Evolutionary conservation across 2,888 invertebrate genomes (phyloP).

Genomic region (Epinotia nisella): DNA sequence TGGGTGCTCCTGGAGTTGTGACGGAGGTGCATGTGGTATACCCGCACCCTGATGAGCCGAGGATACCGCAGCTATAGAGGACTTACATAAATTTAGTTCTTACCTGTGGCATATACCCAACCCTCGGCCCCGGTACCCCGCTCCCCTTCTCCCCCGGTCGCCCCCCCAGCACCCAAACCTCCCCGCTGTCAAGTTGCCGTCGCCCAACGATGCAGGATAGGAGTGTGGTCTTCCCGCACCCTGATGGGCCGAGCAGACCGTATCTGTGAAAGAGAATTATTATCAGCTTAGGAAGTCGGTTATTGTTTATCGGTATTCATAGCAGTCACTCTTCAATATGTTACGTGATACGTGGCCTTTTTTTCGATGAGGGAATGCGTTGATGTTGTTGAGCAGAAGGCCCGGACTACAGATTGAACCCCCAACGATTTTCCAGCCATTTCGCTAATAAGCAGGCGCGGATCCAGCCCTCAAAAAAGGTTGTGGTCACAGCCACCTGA

Average conservation of each 20-base stretch:
- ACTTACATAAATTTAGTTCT: background rate
- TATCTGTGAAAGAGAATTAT: slow-evolving; percentile 83
- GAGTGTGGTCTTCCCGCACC: slow-evolving; percentile 95
- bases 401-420: too few relatives aligned
- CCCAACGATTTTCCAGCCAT: too few relatives aligned
- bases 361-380: too few relatives aligned
- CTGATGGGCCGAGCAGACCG: slow-evolving; percentile 94
- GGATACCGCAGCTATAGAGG: slow-evolving; percentile 89
- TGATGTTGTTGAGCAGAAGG: too few relatives aligned
- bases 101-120: slow-evolving; percentile 96
- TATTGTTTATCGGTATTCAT: too few relatives aligned
- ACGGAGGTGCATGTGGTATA: too few relatives aligned
- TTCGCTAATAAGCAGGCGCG: too few relatives aligned
- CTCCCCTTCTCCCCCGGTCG: slow-evolving; percentile 86
- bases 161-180: slow-evolving; percentile 90
- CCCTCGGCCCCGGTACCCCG: slow-evolving; percentile 88
- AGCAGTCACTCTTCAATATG: too few relatives aligned
- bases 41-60: slow-evolving; percentile 96
- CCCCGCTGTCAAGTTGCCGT: slow-evolving; percentile 88
- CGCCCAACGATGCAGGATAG: slow-evolving; percentile 93
- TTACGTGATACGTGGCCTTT: too few relatives aligned
- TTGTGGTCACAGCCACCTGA: too few relatives aligned
- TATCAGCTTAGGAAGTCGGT: background rate
- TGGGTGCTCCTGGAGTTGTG: too few relatives aligned
- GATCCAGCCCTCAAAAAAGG: too few relatives aligned